phyloP scores from a whole-genome alignment of 92 coral and sea anemone species.

The Scolanthus callimorphus region DNA sequence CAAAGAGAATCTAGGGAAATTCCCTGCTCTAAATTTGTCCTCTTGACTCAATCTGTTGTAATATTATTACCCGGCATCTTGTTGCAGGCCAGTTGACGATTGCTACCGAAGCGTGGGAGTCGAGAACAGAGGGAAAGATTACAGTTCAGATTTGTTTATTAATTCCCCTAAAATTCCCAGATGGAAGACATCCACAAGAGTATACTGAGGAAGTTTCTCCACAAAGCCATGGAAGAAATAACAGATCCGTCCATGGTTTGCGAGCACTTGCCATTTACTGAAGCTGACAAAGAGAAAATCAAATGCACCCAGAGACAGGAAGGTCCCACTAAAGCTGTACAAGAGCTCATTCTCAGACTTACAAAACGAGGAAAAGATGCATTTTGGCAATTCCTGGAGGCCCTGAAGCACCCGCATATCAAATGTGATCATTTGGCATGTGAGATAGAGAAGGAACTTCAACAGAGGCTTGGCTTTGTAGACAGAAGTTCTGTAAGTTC shows the following conservation, averaged over 20 bases:
- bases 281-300: constrained; percentile 26
- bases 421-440: background rate
- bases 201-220: constrained; percentile 11
- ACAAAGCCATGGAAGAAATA: constrained; percentile 4
- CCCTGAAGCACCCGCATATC: background rate
- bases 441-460: no score
- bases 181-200: constrained; percentile 28
- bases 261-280: constrained; percentile 7
- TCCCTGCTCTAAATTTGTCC: constrained; percentile 1
- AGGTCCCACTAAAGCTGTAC: constrained; percentile 28
- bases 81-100: no score
- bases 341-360: constrained; percentile 17
- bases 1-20: background rate
- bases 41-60: background rate
- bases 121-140: no score
- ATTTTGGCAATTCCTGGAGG: constrained; percentile 8
- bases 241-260: constrained; percentile 11
- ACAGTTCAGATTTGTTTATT: no score
- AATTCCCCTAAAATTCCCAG: no score
- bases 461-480: no score
- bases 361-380: constrained; percentile 44
- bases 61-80: no score
- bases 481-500: no score
- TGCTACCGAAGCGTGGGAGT: no score
- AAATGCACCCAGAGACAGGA: background rate